phyloP scores from a whole-genome alignment of 1,140 invertebrate genomes.

The Manduca sexta region DNA sequence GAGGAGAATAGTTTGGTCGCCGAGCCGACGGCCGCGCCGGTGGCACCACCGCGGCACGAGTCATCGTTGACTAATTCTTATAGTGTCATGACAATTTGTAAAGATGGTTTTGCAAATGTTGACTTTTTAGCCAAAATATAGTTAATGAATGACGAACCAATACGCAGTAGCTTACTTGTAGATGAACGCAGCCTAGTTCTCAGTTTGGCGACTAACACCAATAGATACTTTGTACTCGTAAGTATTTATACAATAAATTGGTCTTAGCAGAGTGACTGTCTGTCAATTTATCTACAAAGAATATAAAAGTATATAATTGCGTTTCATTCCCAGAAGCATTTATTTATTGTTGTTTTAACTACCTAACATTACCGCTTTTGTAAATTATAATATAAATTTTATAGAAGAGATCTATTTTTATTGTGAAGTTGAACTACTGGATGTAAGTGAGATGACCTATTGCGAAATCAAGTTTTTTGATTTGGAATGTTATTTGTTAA shows the following conservation, averaged over 20 bases:
- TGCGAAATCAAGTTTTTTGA: constrained; percentile 56
- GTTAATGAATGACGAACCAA: constrained; percentile 71
- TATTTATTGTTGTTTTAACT: constrained; percentile 67
- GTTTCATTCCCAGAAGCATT: constrained; percentile 68
- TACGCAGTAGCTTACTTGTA: constrained; percentile 70
- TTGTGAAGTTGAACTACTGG: constrained; percentile 67
- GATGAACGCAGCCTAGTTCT: constrained; percentile 68
- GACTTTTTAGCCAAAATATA: constrained; percentile 73
- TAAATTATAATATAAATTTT: constrained; percentile 73
- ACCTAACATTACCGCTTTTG: constrained; percentile 63
- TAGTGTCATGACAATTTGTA: constrained; percentile 71
- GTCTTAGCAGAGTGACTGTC: constrained; percentile 64
- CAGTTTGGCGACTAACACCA: constrained; percentile 70
- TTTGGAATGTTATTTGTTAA: constrained; percentile 65
- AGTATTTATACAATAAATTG: constrained; percentile 67
- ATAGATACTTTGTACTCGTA: constrained; percentile 69
- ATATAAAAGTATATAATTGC: constrained; percentile 42
- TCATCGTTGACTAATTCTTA: constrained; percentile 70
- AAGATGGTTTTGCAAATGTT: constrained; percentile 71
- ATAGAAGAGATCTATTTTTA: constrained; percentile 74
- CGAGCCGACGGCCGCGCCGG: constrained; percentile 32
- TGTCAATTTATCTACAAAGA: constrained; percentile 69
- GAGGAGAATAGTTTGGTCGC: constrained; percentile 27
- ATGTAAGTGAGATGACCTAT: constrained; percentile 50
- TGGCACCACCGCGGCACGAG: constrained; percentile 32